Conservation (phyloP, 1,140 invertebrate genomes). For the Hypothenemus hampei region DNA sequence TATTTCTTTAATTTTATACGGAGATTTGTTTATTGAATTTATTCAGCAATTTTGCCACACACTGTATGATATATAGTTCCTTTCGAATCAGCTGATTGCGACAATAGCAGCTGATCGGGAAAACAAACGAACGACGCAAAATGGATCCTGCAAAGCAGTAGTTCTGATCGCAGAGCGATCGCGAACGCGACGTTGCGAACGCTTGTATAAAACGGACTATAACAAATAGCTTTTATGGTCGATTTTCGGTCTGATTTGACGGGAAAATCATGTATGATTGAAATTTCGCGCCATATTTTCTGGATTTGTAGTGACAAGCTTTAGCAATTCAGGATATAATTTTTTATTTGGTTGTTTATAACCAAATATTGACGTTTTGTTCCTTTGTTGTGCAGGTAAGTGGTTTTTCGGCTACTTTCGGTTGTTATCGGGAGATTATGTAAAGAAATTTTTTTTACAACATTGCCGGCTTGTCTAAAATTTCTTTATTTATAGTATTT, state of each 20-base stretch:
- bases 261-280: constrained; percentile 6
- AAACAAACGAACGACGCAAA: constrained; percentile 34
- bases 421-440: constrained; percentile 35
- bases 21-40: not conserved
- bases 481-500: no score
- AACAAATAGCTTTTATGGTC: constrained; percentile 14
- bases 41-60: not conserved
- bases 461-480: no score
- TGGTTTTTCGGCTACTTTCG: constrained; percentile 29
- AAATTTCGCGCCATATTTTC: not conserved
- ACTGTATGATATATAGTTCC: constrained; percentile 30
- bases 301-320: not conserved
- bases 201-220: no score
- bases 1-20: not conserved
- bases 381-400: constrained; percentile 36
- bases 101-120: constrained; percentile 36
- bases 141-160: constrained; percentile 18
- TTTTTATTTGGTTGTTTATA: constrained; percentile 1
- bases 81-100: constrained; percentile 36
- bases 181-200: constrained; percentile 9
- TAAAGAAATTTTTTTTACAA: no score
- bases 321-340: not conserved
- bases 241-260: not conserved
- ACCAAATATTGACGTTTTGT: constrained; percentile 30
- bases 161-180: constrained; percentile 13